Evolutionary conservation across 64 coral and sea anemone species (phyloP), one percentile per base, ranked within the genome.

Genomic region (Stichodactyla mertensii): DNA sequence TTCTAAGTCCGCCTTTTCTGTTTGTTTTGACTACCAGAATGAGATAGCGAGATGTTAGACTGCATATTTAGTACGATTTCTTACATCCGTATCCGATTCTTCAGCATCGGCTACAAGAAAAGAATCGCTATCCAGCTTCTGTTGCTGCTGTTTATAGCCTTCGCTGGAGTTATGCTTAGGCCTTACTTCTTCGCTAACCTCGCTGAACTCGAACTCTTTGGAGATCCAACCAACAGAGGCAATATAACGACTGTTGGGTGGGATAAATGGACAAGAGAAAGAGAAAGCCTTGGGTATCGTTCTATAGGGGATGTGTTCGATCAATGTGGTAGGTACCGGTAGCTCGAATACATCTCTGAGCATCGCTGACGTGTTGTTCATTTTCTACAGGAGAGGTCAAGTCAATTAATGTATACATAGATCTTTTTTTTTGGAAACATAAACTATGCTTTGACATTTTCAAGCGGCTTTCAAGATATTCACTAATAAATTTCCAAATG

Each of bases 71-170:
- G 13, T 2, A 57, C 36, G n/a, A 4, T 85, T 14, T 36, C 86
- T 71, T 82, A 79, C 18, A 16, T 92, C 55, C 77, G 90, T 36
- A 55, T 87, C 0, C 64, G 85, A 20, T 92, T 92, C 31, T 92
- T 86, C 52, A 92, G 90, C 58, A 92, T 92, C 12, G 85, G 90
- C 31, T 92, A 87, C 85, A 92, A 92, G 55, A 92, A 92, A 26
- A 54, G 90, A 51, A 28, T 92, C 11, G 14, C 55, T 36, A 70
- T 90, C 16, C 61, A 51, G 83, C 36, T 83, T 57, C 9, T 92
- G 31, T 4, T 87, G 51, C 60, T 92, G 5, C 36, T 82, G 10
- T 64, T 85, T 52, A 51, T 64, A 45, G 83, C 60, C 27, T 58
- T 85, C 56, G 23, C 16, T 81, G 59, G 74, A 5, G 14, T 82